A percentile compares a stretch with the other conserved stretches of the same genome.
Conservation (phyloP, 2,113 vertebrate species). For the Crotophaga sulcirostris region DNA sequence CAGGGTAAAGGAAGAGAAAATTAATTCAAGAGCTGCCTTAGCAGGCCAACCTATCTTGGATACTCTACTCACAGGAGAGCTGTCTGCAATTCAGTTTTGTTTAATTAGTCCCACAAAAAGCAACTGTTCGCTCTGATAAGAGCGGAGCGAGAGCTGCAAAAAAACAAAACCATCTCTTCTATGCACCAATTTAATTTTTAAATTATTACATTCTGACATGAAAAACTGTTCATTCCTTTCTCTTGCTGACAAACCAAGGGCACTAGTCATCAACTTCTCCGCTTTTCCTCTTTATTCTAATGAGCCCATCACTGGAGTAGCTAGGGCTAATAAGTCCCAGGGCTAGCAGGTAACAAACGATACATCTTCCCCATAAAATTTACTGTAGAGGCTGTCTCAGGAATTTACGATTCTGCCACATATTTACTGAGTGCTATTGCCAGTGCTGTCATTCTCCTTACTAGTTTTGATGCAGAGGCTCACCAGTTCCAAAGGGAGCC, state of each 20-base stretch:
- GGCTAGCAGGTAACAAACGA: background rate
- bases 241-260: constrained; percentile 2
- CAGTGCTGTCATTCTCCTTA: background rate
- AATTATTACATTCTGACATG: constrained; percentile 32
- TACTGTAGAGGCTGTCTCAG: background rate
- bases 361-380: background rate
- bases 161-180: constrained; percentile 20
- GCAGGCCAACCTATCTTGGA: constrained; percentile 55
- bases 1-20: constrained; percentile 65
- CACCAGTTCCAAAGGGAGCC: background rate
- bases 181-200: constrained; percentile 1
- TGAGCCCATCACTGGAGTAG: background rate
- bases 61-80: constrained; percentile 63
- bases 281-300: background rate
- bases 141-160: background rate
- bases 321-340: background rate
- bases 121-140: constrained; percentile 62
- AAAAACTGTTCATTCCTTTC: background rate
- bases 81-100: constrained; percentile 61
- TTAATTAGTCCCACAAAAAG: constrained; percentile 70
- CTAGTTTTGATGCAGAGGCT: background rate
- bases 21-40: constrained; percentile 67
- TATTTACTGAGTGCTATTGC: background rate
- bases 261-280: constrained; percentile 12
- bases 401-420: background rate